Evolutionary conservation across 1,140 invertebrate species (phyloP).

Genomic region (Trichoplusia ni): DNA sequence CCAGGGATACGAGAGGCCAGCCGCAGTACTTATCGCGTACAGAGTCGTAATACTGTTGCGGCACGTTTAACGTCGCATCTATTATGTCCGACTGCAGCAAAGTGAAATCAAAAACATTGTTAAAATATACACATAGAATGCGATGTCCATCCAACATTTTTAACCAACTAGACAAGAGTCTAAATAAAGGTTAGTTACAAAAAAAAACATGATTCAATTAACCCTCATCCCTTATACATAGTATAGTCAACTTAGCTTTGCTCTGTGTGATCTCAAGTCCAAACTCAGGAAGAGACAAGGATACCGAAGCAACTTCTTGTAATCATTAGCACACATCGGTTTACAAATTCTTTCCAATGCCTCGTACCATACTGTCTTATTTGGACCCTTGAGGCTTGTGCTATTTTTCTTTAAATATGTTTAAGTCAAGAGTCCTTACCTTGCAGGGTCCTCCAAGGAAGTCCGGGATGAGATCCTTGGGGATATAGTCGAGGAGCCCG

Average conservation of each 20-base stretch:
- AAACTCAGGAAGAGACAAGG: no score
- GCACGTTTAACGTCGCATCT: slow-evolving; percentile 66
- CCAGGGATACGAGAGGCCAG: slow-evolving; percentile 16
- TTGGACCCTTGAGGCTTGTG: no score
- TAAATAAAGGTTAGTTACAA: neutral
- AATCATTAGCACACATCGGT: no score
- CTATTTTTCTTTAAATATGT: no score
- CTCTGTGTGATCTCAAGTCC: no score
- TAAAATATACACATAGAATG: slow-evolving; percentile 10
- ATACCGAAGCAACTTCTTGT: no score
- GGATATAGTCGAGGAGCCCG: slow-evolving; percentile 93
- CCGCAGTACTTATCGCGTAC: slow-evolving; percentile 49
- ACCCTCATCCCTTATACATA: no score
- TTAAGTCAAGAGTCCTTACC: slow-evolving; percentile 78
- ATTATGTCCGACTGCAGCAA: slow-evolving; percentile 69
- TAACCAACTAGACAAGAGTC: neutral
- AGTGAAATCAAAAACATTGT: slow-evolving; percentile 28
- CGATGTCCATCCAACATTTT: no score
- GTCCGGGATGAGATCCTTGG: slow-evolving; percentile 93
- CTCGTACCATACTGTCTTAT: no score
- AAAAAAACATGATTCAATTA: neutral
- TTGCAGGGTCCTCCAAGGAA: slow-evolving; percentile 94
- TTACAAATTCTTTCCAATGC: no score
- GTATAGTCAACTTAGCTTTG: no score
- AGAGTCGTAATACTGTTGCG: slow-evolving; percentile 70